Evolutionary conservation across 2,113 vertebrate genomes (phyloP).

Genomic region (Maccullochella peelii): DNA sequence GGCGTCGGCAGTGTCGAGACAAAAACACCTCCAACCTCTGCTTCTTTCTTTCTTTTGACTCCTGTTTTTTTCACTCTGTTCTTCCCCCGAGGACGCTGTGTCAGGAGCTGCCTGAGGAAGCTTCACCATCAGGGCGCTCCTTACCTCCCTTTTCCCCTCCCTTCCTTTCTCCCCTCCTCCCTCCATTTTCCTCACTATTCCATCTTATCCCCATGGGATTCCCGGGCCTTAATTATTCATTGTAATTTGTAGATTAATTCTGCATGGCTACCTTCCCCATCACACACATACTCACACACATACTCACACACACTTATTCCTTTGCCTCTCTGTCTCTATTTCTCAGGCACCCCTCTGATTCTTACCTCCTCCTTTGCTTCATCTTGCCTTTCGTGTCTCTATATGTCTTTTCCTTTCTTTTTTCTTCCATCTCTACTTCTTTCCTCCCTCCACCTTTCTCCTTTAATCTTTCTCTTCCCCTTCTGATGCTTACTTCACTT

Average conservation of each 20-base stretch:
- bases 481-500: not conserved
- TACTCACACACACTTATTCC: not conserved
- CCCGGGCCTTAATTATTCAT: slow-evolving; percentile 82
- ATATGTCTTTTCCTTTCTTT: slow-evolving; percentile 6
- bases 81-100: slow-evolving; percentile 21
- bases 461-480: not conserved
- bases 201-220: slow-evolving; percentile 62
- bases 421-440: not conserved
- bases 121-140: slow-evolving; percentile 26
- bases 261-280: slow-evolving; percentile 58
- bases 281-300: slow-evolving; percentile 18
- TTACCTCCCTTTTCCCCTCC: not conserved
- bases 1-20: not conserved
- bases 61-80: slow-evolving; percentile 30
- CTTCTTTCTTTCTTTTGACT: slow-evolving; percentile 34
- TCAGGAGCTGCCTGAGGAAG: slow-evolving; percentile 45
- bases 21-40: slow-evolving; percentile 23
- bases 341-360: slow-evolving; percentile 17
- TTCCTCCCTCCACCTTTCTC: no score
- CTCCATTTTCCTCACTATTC: slow-evolving; percentile 41
- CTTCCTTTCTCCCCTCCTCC: not conserved
- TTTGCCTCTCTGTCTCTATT: slow-evolving; percentile 13
- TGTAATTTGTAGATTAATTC: slow-evolving; percentile 81
- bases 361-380: slow-evolving; percentile 9
- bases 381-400: not conserved